A percentile compares a stretch with the other conserved stretches of the same genome.
Evolutionary conservation across 2,113 vertebrate species (phyloP).

Genomic region (Narcine bancroftii): DNA sequence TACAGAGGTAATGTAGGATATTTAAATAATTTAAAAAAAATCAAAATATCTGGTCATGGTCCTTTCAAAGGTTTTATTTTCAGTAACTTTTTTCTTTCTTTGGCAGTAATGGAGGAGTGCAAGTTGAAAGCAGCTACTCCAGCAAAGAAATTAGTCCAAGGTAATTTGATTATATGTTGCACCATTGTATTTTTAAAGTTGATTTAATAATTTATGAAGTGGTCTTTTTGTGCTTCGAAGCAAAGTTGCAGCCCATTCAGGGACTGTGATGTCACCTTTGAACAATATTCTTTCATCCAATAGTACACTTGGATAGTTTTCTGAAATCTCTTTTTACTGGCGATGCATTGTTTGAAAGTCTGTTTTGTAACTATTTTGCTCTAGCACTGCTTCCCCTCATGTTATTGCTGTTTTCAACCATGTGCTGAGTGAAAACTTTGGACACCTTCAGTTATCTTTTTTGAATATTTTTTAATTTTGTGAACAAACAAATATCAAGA

Average conservation of each 20-base stretch:
- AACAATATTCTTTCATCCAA: background rate
- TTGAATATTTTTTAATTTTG: no score
- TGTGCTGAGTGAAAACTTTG: no score
- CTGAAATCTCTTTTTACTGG: background rate
- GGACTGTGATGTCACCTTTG: background rate
- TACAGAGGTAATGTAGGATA: no score
- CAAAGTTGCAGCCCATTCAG: background rate
- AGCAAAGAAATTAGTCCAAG: slow-evolving; percentile 81
- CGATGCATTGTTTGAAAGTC: background rate
- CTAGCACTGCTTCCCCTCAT: no score
- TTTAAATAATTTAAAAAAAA: no score
- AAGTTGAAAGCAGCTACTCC: slow-evolving; percentile 61
- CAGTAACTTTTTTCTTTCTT: rapidly evolving
- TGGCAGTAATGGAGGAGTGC: slow-evolving; percentile 71
- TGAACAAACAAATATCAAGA: no score
- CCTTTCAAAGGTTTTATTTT: background rate
- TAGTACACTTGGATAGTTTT: background rate
- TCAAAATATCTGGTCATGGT: no score
- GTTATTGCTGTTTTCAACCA: background rate
- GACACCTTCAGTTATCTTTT: no score
- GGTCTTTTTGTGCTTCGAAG: background rate
- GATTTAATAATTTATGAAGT: background rate
- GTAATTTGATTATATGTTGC: slow-evolving; percentile 50
- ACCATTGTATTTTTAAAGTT: background rate
- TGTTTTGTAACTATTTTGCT: background rate